Percentiles rank a stretch among this genome's conserved stretches.
Conservation (phyloP, 2,113 vertebrate species). For the Arenaria interpres region DNA sequence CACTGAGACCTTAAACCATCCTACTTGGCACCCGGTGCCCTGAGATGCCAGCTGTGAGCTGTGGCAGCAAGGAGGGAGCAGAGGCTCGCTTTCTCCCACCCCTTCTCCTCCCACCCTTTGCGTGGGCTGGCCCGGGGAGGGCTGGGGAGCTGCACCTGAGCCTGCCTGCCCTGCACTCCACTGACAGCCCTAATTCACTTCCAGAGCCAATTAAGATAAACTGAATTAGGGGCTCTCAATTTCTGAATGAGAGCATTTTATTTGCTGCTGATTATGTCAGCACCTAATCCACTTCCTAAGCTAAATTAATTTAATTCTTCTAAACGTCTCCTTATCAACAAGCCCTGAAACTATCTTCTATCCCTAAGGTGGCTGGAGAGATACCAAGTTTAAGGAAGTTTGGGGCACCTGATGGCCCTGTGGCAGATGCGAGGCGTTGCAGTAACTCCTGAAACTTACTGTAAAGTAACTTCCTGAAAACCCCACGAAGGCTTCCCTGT, state of each 20-base stretch:
- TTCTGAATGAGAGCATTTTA: not conserved
- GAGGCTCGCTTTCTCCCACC: not conserved
- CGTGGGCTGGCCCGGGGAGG: not conserved
- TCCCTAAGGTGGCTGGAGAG: not conserved
- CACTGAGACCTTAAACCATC: not conserved
- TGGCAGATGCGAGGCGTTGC: not conserved
- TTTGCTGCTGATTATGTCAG: not conserved
- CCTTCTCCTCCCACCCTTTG: not conserved
- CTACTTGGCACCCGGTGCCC: not conserved
- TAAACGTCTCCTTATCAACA: not conserved
- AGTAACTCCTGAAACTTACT: not conserved
- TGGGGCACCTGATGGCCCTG: not conserved
- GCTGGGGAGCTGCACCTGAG: not conserved
- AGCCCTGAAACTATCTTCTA: not conserved
- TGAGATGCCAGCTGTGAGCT: fast-evolving
- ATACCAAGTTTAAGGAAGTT: not conserved
- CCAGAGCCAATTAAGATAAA: not conserved
- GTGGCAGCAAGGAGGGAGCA: fast-evolving
- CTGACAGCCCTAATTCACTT: not conserved
- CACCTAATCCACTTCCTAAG: not conserved
- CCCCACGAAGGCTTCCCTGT: fast-evolving
- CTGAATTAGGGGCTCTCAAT: not conserved
- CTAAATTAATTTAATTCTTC: not conserved
- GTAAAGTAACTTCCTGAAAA: not conserved
- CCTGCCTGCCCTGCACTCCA: not conserved